Evolutionary conservation across 2,797 vertebrate species (phyloP).

Genomic region (Phyllotis vaccarum): DNA sequence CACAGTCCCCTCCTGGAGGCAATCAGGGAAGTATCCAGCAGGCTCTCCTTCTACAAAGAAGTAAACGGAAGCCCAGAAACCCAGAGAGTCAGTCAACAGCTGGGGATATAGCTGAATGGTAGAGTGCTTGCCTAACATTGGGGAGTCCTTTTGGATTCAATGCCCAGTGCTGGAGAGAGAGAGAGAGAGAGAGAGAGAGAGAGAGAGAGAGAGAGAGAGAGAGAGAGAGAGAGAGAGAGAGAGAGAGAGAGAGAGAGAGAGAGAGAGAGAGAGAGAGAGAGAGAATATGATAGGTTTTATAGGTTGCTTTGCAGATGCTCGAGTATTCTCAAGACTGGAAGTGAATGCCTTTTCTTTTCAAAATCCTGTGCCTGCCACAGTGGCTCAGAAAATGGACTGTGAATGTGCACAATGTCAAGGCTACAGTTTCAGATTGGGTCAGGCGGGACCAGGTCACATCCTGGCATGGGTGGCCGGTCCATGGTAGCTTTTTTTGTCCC

Average conservation of each 20-base stretch:
- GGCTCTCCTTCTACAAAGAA: not conserved
- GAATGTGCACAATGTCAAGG: not conserved
- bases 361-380: not conserved
- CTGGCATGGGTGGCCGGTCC: rapidly evolving
- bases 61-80: not conserved
- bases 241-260: not conserved
- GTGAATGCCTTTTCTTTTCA: not conserved
- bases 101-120: not conserved
- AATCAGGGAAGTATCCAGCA: not conserved
- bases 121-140: not conserved
- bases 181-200: not conserved
- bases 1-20: not conserved
- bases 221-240: no score
- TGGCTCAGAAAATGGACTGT: not conserved
- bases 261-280: not conserved
- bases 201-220: not conserved
- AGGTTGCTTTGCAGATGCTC: not conserved
- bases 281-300: not conserved
- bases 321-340: not conserved
- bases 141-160: not conserved
- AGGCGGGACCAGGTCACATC: not conserved
- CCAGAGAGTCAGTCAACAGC: not conserved
- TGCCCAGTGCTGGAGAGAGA: not conserved
- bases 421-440: not conserved
- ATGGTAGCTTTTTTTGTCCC: not conserved